Conservation (phyloP, 2,888 invertebrate genomes). For the Epirrita christyi region DNA sequence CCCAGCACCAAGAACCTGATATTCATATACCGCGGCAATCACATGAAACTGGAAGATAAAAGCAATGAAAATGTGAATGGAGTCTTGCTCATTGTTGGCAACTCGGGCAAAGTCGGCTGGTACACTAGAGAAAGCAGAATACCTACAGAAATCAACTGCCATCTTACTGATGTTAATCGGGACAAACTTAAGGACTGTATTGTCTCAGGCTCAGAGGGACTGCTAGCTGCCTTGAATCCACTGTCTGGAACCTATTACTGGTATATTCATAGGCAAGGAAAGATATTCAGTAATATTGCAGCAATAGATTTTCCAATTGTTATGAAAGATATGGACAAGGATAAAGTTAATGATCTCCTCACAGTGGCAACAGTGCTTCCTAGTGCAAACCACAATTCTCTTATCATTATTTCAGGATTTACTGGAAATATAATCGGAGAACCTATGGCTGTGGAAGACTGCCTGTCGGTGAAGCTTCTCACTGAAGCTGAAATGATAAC, state of each 20-base stretch:
- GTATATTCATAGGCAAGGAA: slow-evolving; percentile 84
- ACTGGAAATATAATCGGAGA: slow-evolving; percentile 88
- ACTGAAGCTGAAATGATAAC: slow-evolving; percentile 81
- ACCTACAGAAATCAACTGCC: slow-evolving; percentile 90
- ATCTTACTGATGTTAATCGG: slow-evolving; percentile 88
- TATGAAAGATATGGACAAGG: slow-evolving; percentile 89
- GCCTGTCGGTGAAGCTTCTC: slow-evolving; percentile 84
- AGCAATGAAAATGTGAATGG: slow-evolving; percentile 84
- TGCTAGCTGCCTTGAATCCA: slow-evolving; percentile 80
- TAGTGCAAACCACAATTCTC: slow-evolving; percentile 82
- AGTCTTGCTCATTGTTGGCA: slow-evolving; percentile 88
- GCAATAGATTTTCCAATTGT: slow-evolving; percentile 88
- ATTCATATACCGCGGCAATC: slow-evolving; percentile 89
- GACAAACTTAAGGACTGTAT: slow-evolving; percentile 91
- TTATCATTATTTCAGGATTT: slow-evolving; percentile 89
- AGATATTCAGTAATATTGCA: slow-evolving; percentile 78
- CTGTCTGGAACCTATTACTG: slow-evolving; percentile 83
- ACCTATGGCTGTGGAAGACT: slow-evolving; percentile 85
- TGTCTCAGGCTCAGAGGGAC: slow-evolving; percentile 88
- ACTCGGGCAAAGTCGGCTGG: slow-evolving; percentile 90
- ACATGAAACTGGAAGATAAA: slow-evolving; percentile 81
- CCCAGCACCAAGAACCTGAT: slow-evolving; percentile 89
- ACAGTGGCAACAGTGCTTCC: slow-evolving; percentile 83
- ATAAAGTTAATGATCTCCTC: slow-evolving; percentile 88
- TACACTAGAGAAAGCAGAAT: slow-evolving; percentile 88